Percentiles rank a stretch among this genome's conserved stretches.
Evolutionary conservation across 2,797 vertebrate species (phyloP).

Genomic region (Darevskia mixta): DNA sequence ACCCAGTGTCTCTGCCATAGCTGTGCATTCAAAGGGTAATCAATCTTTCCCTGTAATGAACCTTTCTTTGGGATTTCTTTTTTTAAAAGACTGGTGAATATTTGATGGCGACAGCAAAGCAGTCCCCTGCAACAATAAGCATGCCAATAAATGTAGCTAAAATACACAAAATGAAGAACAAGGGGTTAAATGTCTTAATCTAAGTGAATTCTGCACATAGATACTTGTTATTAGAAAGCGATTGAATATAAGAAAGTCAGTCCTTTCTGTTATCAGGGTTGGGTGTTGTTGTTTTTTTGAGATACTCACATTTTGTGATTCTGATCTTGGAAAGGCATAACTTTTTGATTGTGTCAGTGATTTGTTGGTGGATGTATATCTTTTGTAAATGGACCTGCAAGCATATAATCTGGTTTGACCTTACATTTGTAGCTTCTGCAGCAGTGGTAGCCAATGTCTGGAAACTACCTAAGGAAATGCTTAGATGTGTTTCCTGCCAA

Average conservation of each 20-base stretch:
- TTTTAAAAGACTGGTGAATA: too few relatives aligned
- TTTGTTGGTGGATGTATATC: not conserved
- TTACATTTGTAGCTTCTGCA: not conserved
- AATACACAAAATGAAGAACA: not conserved
- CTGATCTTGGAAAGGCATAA: not conserved
- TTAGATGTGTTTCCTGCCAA: not conserved
- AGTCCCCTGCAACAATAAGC: not conserved
- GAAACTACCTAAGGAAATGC: not conserved
- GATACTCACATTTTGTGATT: not conserved
- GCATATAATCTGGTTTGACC: not conserved
- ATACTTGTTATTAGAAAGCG: not conserved
- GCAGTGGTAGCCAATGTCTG: not conserved
- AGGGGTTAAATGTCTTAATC: not conserved
- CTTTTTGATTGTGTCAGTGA: not conserved
- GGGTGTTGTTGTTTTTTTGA: not conserved
- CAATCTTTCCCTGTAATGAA: slow-evolving; percentile 34
- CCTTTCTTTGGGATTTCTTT: too few relatives aligned
- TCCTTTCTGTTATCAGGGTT: not conserved
- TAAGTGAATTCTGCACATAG: not conserved
- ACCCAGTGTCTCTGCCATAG: slow-evolving; percentile 11
- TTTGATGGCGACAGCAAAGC: not conserved
- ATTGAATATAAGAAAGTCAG: not conserved
- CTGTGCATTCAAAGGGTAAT: slow-evolving; percentile 37
- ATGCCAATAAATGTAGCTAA: not conserved
- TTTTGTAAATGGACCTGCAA: not conserved